phyloP scores from a whole-genome alignment of 2,113 vertebrate species.

The Pontoporia blainvillei region DNA sequence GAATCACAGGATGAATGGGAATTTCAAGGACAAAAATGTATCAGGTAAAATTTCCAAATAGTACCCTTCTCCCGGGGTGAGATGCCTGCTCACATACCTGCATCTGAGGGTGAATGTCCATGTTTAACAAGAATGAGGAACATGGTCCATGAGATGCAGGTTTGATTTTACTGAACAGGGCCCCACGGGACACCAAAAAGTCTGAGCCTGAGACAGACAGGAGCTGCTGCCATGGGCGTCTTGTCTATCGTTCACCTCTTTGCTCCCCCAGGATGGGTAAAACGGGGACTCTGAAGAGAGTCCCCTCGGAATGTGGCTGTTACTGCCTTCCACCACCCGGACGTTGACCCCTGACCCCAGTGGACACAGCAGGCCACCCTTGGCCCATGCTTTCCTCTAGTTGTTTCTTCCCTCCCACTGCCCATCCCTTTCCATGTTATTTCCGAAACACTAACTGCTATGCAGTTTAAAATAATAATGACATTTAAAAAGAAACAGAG shows the following conservation, averaged over 20 bases:
- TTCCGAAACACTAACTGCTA: background rate
- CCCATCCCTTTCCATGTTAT: too few species aligned
- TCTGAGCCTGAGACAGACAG: background rate
- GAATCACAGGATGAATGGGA: background rate
- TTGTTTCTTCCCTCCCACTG: background rate
- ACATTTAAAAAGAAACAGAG: background rate
- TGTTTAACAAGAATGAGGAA: background rate
- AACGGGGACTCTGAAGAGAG: background rate
- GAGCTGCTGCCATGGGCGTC: accelerated
- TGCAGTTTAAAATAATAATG: background rate
- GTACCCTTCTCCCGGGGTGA: background rate
- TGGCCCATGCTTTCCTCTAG: accelerated
- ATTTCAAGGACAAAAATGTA: background rate
- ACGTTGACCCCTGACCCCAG: accelerated
- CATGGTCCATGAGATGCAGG: accelerated
- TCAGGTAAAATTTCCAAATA: background rate
- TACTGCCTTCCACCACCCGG: background rate
- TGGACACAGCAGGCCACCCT: accelerated
- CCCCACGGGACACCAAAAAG: accelerated
- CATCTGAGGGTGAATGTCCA: background rate
- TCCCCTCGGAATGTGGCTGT: background rate
- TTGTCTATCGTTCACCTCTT: background rate
- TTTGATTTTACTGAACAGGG: background rate
- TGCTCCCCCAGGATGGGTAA: background rate
- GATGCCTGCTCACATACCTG: too few species aligned